A percentile compares a stretch with the other conserved stretches of the same genome.
Conservation (phyloP, 2,113 vertebrate species). For the Corynorhinus townsendii region DNA sequence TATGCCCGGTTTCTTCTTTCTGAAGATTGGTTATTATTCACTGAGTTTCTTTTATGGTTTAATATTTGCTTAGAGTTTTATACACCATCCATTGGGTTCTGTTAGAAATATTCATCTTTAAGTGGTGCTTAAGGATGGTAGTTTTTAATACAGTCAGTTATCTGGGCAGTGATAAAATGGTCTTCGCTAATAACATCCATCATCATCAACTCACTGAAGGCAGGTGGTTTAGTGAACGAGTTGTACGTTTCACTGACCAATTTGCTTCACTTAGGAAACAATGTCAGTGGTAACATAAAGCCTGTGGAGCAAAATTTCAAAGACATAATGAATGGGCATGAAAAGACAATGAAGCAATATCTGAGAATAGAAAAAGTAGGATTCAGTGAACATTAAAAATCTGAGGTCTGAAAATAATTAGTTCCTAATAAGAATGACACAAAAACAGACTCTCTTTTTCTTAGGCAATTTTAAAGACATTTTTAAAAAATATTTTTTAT, state of each 20-base stretch:
- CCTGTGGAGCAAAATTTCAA: background rate
- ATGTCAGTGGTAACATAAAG: background rate
- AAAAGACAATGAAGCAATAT: background rate
- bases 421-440: background rate
- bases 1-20: background rate
- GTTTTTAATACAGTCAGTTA: background rate
- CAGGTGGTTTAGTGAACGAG: background rate
- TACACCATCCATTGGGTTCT: background rate
- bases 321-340: background rate
- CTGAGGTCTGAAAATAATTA: background rate
- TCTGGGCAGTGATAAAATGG: slow-evolving; percentile 12
- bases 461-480: background rate
- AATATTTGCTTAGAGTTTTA: slow-evolving; percentile 39
- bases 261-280: slow-evolving; percentile 23
- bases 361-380: background rate
- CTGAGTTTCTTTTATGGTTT: background rate
- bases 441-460: background rate
- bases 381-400: background rate
- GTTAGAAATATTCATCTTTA: background rate
- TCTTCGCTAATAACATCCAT: background rate
- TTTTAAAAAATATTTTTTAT: background rate
- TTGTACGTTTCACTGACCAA: background rate
- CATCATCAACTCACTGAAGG: background rate
- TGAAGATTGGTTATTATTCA: background rate
- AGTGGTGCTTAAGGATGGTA: background rate